A percentile compares a stretch with the other conserved stretches of the same genome.
phyloP scores from a whole-genome alignment of 2,888 invertebrate genomes.

The Panopea generosa region DNA sequence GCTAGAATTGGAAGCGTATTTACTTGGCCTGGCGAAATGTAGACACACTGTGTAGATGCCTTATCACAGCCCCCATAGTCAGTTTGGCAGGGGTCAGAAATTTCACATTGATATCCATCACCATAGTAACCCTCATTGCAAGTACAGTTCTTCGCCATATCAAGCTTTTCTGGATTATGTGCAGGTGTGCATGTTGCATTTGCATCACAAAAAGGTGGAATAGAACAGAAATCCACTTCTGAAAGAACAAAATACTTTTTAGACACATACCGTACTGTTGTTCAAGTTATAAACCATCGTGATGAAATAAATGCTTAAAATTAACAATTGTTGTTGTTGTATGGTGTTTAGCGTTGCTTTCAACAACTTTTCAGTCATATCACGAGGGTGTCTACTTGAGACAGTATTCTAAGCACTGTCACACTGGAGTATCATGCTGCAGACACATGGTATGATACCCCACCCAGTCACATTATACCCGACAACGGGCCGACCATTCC shows the following conservation, averaged over 20 bases:
- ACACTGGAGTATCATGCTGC: too few relatives aligned
- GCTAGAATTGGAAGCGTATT: too few relatives aligned
- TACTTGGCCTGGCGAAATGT: slow-evolving; percentile 68
- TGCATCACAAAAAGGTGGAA: slow-evolving; percentile 64
- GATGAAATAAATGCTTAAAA: too few relatives aligned
- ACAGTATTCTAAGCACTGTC: too few relatives aligned
- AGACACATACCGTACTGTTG: not conserved
- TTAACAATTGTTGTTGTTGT: too few relatives aligned
- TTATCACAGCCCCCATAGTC: slow-evolving; percentile 76
- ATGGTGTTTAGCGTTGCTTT: too few relatives aligned
- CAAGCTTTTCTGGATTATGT: slow-evolving; percentile 42
- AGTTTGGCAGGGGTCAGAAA: slow-evolving; percentile 77
- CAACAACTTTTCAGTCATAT: too few relatives aligned
- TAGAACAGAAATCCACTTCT: slow-evolving; percentile 65
- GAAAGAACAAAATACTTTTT: slow-evolving; percentile 16
- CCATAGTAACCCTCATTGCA: slow-evolving; percentile 76
- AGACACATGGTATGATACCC: too few relatives aligned
- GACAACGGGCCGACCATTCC: too few relatives aligned
- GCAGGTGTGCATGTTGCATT: slow-evolving; percentile 70
- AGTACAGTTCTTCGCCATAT: slow-evolving; percentile 64
- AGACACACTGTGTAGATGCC: slow-evolving; percentile 70
- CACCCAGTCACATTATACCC: too few relatives aligned
- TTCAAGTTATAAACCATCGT: not conserved
- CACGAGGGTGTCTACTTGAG: too few relatives aligned
- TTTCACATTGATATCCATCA: slow-evolving; percentile 76